Base-by-base conservation (phyloP, 1,140 invertebrate species). In the Macrosteles quadrilineatus region DNA sequence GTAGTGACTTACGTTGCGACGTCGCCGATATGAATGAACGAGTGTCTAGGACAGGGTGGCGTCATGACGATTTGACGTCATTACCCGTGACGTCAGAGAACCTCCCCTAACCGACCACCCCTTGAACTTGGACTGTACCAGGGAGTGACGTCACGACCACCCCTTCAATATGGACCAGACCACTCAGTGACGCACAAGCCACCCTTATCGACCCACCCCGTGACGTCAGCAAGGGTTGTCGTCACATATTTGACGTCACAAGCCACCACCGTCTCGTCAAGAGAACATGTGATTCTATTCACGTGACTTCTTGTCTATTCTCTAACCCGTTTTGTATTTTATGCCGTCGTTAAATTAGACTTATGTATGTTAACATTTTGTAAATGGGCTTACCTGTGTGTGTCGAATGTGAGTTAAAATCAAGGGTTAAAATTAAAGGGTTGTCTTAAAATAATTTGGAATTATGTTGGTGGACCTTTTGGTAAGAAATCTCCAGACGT, bases 41-140 rank as follows among this genome's bases (percentile, higher is more conserved):
- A 19, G 47, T 50, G 47, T 36, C 4, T 4, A 36, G 32, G 32
- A 14, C 14, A 36, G 32, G 32, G 32, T 36, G 32, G 32, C 47
- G 47, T 50, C 47, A 50, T n/a, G 47, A n/a, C n/a, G 47, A n/a
- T 17, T 50, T 50, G 47, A 50, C 47, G 47, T 50, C 47, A 50
- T 50, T 9, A 21, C 21, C n/a, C 2, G 47, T 50, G 47, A 50
- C 47, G 47, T 50, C 47, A 50, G 4, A 36, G 14, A 14, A 14
- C 4, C 32, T 17, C 47, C 2, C 47, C n/a, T n/a, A 17, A 3
- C 47, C 4, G 47, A n/a, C 47, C 21, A 11, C 47, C 47, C 47
- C 47, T 50, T 4, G 4, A 11, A 19, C 6, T 4, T 50, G 47
- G n/a, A 50, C 47, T 19, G 4, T 17, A 3, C 47, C 47, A 36